Percentiles rank a stretch among this genome's conserved stretches.
Evolutionary conservation across 2,888 invertebrate genomes (phyloP).

Genomic region (Laothoe populi): DNA sequence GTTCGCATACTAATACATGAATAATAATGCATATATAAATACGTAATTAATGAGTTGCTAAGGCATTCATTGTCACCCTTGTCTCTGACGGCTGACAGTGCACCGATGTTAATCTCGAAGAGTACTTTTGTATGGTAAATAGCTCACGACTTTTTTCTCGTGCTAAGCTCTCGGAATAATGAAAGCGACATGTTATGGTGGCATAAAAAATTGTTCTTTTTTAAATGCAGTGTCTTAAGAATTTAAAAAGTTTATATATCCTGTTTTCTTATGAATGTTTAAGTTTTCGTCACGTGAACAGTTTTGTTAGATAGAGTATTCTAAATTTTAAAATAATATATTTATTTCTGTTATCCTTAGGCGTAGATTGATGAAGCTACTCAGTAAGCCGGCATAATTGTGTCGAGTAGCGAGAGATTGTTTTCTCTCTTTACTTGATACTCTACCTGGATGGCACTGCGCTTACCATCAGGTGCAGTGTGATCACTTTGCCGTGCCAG

Average conservation of each 20-base stretch:
- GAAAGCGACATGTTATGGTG: conserved; percentile 35
- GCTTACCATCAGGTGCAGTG: no score
- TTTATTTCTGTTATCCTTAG: no score
- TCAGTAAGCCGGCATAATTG: no score
- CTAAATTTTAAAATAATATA: no score
- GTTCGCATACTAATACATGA: neutral
- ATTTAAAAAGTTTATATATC: neutral
- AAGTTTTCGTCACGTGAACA: no score
- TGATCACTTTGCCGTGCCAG: no score
- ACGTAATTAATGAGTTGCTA: conserved; percentile 52
- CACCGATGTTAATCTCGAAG: conserved; percentile 41
- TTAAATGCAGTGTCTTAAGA: neutral
- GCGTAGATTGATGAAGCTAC: no score
- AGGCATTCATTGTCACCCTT: conserved; percentile 51
- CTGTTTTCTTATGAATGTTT: no score
- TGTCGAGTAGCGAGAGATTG: no score
- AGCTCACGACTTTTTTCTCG: conserved; percentile 43
- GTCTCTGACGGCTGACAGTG: conserved; percentile 45
- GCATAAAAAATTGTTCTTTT: neutral
- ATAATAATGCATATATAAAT: conserved; percentile 24
- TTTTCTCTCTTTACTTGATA: no score
- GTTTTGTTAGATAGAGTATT: no score
- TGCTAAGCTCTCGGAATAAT: conserved; percentile 42
- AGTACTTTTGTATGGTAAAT: conserved; percentile 75
- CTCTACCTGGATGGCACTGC: no score